Evolutionary conservation across 2,797 vertebrate genomes (phyloP), one percentile per base, ranked within the genome.

Genomic region (Eptatretus atami): DNA sequence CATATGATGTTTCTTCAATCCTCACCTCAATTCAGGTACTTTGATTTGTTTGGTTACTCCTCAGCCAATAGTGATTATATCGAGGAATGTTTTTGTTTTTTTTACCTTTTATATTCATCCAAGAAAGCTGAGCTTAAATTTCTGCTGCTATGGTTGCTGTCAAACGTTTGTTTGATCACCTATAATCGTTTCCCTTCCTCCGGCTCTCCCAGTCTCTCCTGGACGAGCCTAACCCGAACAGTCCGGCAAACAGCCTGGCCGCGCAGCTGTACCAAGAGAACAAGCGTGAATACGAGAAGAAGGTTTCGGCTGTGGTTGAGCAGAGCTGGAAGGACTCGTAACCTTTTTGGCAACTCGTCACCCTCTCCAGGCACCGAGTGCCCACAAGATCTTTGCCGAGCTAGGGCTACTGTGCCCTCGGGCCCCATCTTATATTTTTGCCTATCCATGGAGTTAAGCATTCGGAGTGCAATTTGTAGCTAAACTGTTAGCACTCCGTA

Each of bases 251-350:
- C 75, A 96, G 90, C 69, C 90, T 95, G 77, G 90, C 90, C 6
- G 90, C 90, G 68, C 90, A 96, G 70, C 86, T 96, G 71, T 96
- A 95, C 75, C 90, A 95, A 74, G 90, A 96, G 75, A 94, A 94
- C 78, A 95, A 95, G 73, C 78, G 87, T 53, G 90, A 96, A 76
- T 96, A 96, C 53, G 88, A 95, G 76, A 96, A 96, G 73, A 82
- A 87, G 74, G 90, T 96, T 76, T 93, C 90, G 63, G 88, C 86
- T 72, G 84, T 96, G 65, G 90, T 96, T 63, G 90, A 96, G 77
- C 88, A 96, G 76, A 96, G 90, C 77, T 96, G 88, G 88, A 86
- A 87, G 67, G 88, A 98, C 70, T 88, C 81, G 67, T 83, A 88
- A 83, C 75, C 31, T 44, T 44, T 44, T 44, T 3, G 31, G 31